Conservation (phyloP, 1,140 invertebrate species). For the Drosophila erecta region DNA sequence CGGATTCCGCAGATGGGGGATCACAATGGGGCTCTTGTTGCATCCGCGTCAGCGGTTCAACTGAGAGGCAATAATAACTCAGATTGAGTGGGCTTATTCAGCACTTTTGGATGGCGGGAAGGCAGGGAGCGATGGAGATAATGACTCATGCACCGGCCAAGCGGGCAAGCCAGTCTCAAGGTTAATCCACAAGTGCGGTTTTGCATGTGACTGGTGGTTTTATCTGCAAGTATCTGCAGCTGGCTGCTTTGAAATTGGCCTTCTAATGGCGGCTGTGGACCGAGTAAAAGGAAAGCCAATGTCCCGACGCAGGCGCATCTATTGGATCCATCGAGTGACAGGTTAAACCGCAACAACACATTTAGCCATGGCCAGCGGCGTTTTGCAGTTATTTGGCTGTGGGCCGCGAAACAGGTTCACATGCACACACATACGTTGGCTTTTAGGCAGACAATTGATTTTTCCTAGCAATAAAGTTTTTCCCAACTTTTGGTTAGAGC, state of each 20-base stretch:
- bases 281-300: conserved; percentile 57
- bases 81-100: conserved; percentile 47
- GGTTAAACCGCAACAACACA: conserved; percentile 26
- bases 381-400: conserved; percentile 64
- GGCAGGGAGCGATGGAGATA: background rate
- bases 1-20: conserved; percentile 29
- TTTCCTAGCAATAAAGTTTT: conserved; percentile 70
- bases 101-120: conserved; percentile 13
- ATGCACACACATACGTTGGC: conserved; percentile 5
- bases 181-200: conserved; percentile 50
- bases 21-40: conserved; percentile 49
- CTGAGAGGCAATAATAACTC: conserved; percentile 27
- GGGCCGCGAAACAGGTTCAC: conserved; percentile 69
- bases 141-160: conserved; percentile 45
- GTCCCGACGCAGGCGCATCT: conserved; percentile 54
- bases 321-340: conserved; percentile 27
- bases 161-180: conserved; percentile 29
- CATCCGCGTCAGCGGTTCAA: conserved; percentile 16
- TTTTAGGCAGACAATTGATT: conserved; percentile 71
- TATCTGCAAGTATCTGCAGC: conserved; percentile 31
- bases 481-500: conserved; percentile 58
- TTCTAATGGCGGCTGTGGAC: conserved; percentile 19
- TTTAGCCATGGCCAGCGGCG: conserved; percentile 49
- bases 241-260: conserved; percentile 26
- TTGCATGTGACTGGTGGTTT: conserved; percentile 63